Percentiles rank a stretch among this genome's conserved stretches.
phyloP scores from a whole-genome alignment of 2,113 vertebrate genomes.

The Bettongia penicillata region DNA sequence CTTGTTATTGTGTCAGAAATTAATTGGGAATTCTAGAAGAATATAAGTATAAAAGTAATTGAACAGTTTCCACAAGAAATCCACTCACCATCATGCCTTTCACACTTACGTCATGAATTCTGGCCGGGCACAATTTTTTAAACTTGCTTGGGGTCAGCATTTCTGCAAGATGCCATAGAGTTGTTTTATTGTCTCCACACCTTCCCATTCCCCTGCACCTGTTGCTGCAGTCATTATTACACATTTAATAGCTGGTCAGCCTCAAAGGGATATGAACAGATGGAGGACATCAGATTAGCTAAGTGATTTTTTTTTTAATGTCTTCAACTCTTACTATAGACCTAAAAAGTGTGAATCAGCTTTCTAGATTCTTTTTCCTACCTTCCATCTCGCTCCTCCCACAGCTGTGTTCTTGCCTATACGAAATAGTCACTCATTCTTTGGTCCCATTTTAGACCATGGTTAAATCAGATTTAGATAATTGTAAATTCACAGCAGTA shows the following conservation, averaged over 20 bases:
- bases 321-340: slow-evolving; percentile 49
- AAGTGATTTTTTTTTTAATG: slow-evolving; percentile 25
- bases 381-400: neutral
- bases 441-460: neutral
- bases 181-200: slow-evolving; percentile 73
- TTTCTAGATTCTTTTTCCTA: slow-evolving; percentile 34
- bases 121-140: slow-evolving; percentile 36
- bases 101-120: slow-evolving; percentile 72
- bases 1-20: slow-evolving; percentile 36
- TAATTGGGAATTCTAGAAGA: slow-evolving; percentile 64
- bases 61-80: slow-evolving; percentile 68
- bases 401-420: slow-evolving; percentile 28
- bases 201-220: slow-evolving; percentile 73
- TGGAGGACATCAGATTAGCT: slow-evolving; percentile 66
- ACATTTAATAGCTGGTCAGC: slow-evolving; percentile 62
- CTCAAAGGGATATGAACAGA: slow-evolving; percentile 65
- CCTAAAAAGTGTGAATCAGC: slow-evolving; percentile 30
- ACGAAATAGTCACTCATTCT: neutral
- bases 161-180: slow-evolving; percentile 63
- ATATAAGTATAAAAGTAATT: slow-evolving; percentile 66
- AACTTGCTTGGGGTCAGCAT: slow-evolving; percentile 59
- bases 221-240: slow-evolving; percentile 62
- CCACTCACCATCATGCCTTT: slow-evolving; percentile 54
- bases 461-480: slow-evolving; percentile 11
- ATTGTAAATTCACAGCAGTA: neutral